phyloP scores from a whole-genome alignment of 2,888 invertebrate species.

The Onthophagus sagittarius region DNA sequence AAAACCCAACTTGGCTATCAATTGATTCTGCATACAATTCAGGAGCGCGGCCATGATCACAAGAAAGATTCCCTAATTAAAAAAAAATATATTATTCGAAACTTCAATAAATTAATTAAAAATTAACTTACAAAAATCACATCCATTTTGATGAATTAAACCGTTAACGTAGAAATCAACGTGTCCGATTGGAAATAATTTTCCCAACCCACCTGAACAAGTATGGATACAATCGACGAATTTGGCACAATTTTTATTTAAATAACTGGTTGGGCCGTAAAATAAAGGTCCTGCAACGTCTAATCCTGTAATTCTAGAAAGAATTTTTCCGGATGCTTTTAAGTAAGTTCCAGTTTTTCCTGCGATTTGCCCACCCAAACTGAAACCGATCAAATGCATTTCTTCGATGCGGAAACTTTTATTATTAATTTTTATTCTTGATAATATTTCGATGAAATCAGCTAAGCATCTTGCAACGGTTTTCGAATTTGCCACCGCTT shows the following conservation, averaged over 20 bases:
- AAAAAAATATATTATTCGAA: slow-evolving; percentile 14
- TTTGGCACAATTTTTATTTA: slow-evolving; percentile 56
- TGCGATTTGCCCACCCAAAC: slow-evolving; percentile 60
- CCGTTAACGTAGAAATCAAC: slow-evolving; percentile 60
- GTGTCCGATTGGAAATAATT: slow-evolving; percentile 53
- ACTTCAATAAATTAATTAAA: slow-evolving; percentile 9
- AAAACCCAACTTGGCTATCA: slow-evolving; percentile 52
- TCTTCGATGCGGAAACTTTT: slow-evolving; percentile 46
- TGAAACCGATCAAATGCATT: slow-evolving; percentile 62
- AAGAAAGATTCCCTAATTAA: slow-evolving; percentile 52
- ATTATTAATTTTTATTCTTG: slow-evolving; percentile 39
- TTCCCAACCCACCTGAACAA: slow-evolving; percentile 56
- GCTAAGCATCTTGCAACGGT: slow-evolving; percentile 59
- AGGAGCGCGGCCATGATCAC: slow-evolving; percentile 59
- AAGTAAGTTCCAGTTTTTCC: slow-evolving; percentile 54
- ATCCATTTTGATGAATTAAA: slow-evolving; percentile 58
- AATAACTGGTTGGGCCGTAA: slow-evolving; percentile 47
- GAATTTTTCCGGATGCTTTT: slow-evolving; percentile 33
- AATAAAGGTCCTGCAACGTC: slow-evolving; percentile 66
- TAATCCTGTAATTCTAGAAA: slow-evolving; percentile 58
- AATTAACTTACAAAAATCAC: slow-evolving; percentile 37
- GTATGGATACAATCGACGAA: slow-evolving; percentile 65
- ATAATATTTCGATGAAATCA: slow-evolving; percentile 54
- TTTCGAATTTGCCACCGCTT: slow-evolving; percentile 56
- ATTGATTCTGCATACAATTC: slow-evolving; percentile 59